Conservation (phyloP, 2,888 invertebrate genomes). For the Xestia rhomboidea region DNA sequence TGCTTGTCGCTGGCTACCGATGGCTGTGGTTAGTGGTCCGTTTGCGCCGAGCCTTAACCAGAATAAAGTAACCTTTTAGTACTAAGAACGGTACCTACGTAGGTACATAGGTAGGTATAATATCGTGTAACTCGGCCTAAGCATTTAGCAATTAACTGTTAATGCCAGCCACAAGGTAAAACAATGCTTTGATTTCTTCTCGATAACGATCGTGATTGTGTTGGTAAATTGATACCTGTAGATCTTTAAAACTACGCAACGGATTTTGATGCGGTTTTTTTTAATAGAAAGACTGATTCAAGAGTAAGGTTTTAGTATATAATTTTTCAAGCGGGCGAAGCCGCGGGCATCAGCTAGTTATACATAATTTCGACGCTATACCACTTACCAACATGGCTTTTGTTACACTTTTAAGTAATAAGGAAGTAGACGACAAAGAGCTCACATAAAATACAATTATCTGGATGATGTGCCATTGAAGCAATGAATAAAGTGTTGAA, state of each 20-base stretch:
- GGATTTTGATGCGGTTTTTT: too few species aligned
- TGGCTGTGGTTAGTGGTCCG: too few species aligned
- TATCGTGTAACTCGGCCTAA: neutral
- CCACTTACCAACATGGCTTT: neutral
- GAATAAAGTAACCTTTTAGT: neutral
- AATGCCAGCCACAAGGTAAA: slow-evolving; percentile 39
- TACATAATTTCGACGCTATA: too few species aligned
- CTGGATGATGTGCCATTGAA: slow-evolving; percentile 52
- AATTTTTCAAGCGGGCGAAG: too few species aligned
- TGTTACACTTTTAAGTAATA: slow-evolving; percentile 6
- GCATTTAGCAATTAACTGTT: slow-evolving; percentile 17
- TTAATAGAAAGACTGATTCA: too few species aligned
- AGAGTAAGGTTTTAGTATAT: too few species aligned
- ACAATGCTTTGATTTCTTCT: slow-evolving; percentile 37
- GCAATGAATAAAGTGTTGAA: slow-evolving; percentile 60
- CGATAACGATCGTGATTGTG: slow-evolving; percentile 2
- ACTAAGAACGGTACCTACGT: neutral
- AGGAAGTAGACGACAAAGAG: slow-evolving; percentile 37
- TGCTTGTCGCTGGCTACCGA: too few species aligned
- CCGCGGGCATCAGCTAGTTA: too few species aligned
- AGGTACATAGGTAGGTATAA: neutral
- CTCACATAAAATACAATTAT: slow-evolving; percentile 42
- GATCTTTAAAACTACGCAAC: too few species aligned
- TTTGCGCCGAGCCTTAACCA: too few species aligned
- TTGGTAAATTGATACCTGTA: neutral